Evolutionary conservation across 1,140 invertebrate species (phyloP).

Genomic region (Notospermus geniculatus): DNA sequence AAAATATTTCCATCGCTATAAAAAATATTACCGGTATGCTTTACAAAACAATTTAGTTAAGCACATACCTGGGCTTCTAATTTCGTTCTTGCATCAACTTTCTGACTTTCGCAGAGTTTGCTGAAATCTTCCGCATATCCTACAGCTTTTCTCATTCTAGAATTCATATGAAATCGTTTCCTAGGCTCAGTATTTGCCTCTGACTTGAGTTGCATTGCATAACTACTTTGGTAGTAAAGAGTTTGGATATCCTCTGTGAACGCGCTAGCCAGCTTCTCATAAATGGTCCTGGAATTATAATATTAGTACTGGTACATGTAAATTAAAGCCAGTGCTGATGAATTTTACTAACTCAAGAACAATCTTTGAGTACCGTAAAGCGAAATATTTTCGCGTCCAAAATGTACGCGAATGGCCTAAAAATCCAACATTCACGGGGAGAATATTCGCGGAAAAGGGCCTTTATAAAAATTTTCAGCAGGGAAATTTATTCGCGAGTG

Average conservation of each 20-base stretch:
- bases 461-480: no score
- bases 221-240: constrained; percentile 79
- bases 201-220: constrained; percentile 91
- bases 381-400: no score
- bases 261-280: constrained; percentile 80
- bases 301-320: background rate
- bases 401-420: no score
- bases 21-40: background rate
- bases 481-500: no score
- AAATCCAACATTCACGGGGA: no score
- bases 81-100: constrained; percentile 78
- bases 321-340: no score
- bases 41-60: background rate
- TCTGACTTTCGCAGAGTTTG: constrained; percentile 67
- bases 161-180: constrained; percentile 89
- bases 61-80: constrained; percentile 72
- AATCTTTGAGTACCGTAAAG: no score
- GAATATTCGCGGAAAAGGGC: no score
- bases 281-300: constrained; percentile 68
- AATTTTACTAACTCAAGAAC: no score
- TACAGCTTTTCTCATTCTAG: constrained; percentile 82
- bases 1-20: background rate
- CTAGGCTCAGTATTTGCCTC: constrained; percentile 92
- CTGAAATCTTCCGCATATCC: constrained; percentile 80
- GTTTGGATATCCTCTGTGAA: constrained; percentile 76